phyloP scores from a whole-genome alignment of 2,797 vertebrate species.

The Rhinichthys osculus region DNA sequence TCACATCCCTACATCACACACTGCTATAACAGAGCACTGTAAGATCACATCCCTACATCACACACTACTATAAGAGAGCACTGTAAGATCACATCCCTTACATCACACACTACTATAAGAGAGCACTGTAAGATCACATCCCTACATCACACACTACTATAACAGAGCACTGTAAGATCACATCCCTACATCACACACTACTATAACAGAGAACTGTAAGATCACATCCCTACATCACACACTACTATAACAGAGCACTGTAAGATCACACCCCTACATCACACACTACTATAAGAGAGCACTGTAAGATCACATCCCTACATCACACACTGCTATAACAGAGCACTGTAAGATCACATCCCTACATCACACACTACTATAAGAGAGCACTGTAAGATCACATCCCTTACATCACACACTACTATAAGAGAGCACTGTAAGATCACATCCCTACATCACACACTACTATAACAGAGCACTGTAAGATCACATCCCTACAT shows the following conservation, averaged over 20 bases:
- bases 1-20: not conserved
- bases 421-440: no score
- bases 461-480: no score
- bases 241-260: not conserved
- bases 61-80: not conserved
- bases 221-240: not conserved
- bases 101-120: not conserved
- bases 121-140: not conserved
- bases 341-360: not conserved
- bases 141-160: not conserved
- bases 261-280: not conserved
- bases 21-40: not conserved
- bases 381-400: no score
- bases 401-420: no score
- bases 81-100: not conserved
- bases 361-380: not conserved
- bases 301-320: not conserved
- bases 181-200: not conserved
- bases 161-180: not conserved
- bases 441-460: no score
- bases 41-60: not conserved
- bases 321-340: not conserved
- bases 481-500: no score
- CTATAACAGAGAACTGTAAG: not conserved
- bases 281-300: not conserved